These are phyloP conservation scores for Haemorhous mexicanus DNA, from an alignment of 2,113 vertebrate species.

Conservation along the genomic window DNA sequence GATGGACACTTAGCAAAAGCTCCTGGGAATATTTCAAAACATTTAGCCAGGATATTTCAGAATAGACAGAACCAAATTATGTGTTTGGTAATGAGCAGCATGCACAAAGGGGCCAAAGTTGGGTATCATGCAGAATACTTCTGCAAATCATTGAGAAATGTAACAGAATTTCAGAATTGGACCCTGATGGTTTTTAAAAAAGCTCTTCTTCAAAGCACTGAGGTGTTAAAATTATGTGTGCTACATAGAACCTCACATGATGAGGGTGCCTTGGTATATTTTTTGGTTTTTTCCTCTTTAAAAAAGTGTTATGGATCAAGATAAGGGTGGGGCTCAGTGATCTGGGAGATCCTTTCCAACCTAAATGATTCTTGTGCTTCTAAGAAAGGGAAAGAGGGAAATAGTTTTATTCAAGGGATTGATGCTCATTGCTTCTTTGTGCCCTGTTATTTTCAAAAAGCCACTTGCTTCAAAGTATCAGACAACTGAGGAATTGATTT, in stretches of 20 bases:
- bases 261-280: neutral
- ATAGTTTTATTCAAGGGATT: constrained; percentile 7
- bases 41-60: neutral
- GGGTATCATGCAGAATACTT: neutral
- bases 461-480: constrained; percentile 9
- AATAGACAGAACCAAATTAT: neutral
- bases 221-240: neutral
- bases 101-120: neutral
- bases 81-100: neutral
- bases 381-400: neutral
- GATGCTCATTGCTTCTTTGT: neutral
- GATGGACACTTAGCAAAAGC: neutral
- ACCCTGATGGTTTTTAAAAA: neutral
- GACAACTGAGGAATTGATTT: constrained; percentile 28
- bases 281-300: neutral
- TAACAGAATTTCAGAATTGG: neutral
- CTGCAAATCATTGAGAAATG: neutral
- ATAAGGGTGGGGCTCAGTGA: fast-evolving
- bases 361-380: neutral
- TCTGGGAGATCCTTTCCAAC: neutral
- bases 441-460: constrained; percentile 21
- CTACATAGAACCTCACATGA: neutral
- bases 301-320: neutral
- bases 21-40: neutral
- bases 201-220: neutral